Evolutionary conservation across 92 coral and sea anemone species (phyloP).

Genomic region (Micromussa lordhowensis): DNA sequence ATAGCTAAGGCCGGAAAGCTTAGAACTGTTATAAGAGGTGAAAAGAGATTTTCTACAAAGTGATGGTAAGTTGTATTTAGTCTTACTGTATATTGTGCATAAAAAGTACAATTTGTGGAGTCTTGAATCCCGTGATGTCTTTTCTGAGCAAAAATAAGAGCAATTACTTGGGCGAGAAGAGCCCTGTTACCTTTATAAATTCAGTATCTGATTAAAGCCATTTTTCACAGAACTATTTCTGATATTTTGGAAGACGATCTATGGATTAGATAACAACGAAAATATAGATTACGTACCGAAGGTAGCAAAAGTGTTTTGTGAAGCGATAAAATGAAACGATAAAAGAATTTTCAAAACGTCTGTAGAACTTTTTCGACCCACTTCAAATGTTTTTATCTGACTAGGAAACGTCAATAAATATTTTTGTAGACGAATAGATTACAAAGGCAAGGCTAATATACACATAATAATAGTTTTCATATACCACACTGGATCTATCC

Average conservation of each 20-base stretch:
- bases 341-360: not conserved
- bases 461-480: not conserved
- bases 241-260: not conserved
- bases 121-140: not conserved
- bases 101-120: not conserved
- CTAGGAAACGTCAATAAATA: conserved; percentile 42
- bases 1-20: not conserved
- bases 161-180: not conserved
- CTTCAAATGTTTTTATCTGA: conserved; percentile 17
- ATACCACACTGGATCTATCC: not conserved
- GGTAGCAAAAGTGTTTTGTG: not conserved
- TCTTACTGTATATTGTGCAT: not conserved
- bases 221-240: not conserved
- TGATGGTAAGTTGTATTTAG: conserved; percentile 9
- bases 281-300: not conserved
- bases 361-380: not conserved
- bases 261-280: not conserved
- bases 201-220: not conserved
- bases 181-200: not conserved
- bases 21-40: not conserved
- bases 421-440: conserved; percentile 38
- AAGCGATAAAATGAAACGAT: too few species aligned
- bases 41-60: not conserved
- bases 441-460: conserved; percentile 12
- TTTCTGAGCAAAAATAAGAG: not conserved